Evolutionary conservation across 1,140 invertebrate species (phyloP).

Genomic region (Paraescarpia echinospica): DNA sequence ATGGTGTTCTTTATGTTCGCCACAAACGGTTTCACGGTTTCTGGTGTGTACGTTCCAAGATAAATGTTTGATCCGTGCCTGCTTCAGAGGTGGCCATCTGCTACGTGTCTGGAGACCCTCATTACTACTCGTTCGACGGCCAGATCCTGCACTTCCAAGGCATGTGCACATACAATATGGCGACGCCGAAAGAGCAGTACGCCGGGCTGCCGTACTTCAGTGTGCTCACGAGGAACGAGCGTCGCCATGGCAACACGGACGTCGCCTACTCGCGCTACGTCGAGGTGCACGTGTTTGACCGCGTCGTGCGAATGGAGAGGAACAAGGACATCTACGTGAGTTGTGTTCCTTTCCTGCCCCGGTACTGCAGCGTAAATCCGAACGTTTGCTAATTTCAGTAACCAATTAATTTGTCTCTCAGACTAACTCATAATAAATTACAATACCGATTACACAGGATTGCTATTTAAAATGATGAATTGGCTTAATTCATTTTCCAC

Average conservation of each 20-base stretch:
- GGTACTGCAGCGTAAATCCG: not conserved
- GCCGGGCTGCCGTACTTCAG: not conserved
- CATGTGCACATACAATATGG: constrained; percentile 11
- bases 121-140: not conserved
- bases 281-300: constrained; percentile 11
- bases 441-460: not conserved
- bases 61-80: not conserved
- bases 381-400: not conserved
- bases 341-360: not conserved
- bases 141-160: constrained; percentile 19
- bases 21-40: not conserved
- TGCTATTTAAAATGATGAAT: too few relatives aligned
- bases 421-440: not conserved
- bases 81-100: constrained; percentile 5
- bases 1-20: not conserved
- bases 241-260: not conserved
- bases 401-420: not conserved
- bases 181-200: not conserved
- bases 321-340: constrained; percentile 8
- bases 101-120: constrained; percentile 17
- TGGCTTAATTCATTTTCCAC: too few relatives aligned
- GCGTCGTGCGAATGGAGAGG: constrained; percentile 10
- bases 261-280: not conserved
- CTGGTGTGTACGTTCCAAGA: not conserved
- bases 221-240: not conserved